phyloP scores from a whole-genome alignment of 2,888 invertebrate species.

The Spodoptera littoralis region DNA sequence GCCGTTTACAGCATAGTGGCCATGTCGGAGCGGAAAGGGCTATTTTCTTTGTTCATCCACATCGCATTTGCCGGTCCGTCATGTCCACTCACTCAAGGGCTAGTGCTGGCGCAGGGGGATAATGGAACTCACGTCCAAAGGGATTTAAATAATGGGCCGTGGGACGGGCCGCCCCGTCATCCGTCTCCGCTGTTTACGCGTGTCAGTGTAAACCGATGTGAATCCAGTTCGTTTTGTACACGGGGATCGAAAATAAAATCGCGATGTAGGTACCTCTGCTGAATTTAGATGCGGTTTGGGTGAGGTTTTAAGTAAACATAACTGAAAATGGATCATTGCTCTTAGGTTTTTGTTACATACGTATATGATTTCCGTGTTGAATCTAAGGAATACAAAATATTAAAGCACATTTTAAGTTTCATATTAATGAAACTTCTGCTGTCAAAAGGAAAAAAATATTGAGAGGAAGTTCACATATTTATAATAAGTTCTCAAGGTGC shows the following conservation, averaged over 20 bases:
- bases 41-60: constrained; percentile 69
- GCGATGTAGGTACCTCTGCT: constrained; percentile 5
- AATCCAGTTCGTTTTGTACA: constrained; percentile 50
- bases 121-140: constrained; percentile 79
- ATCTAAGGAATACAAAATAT: too few species aligned
- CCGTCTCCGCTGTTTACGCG: constrained; percentile 66
- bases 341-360: background rate
- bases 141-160: constrained; percentile 83
- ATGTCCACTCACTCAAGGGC: constrained; percentile 71
- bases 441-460: constrained; percentile 37
- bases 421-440: constrained; percentile 17
- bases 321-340: background rate
- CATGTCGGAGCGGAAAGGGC: constrained; percentile 43
- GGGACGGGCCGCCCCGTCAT: constrained; percentile 66
- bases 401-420: background rate
- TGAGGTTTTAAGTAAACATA: constrained; percentile 8
- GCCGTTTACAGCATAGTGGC: constrained; percentile 37
- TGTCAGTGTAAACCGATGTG: constrained; percentile 66
- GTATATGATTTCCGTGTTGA: background rate
- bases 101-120: constrained; percentile 68
- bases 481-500: constrained; percentile 42
- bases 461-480: constrained; percentile 41
- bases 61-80: constrained; percentile 66
- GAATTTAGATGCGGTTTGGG: constrained; percentile 7
- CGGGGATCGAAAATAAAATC: constrained; percentile 26